Evolutionary conservation across 1,140 invertebrate genomes (phyloP), one percentile per base, ranked within the genome.

Genomic region (Diorhabda elongata): DNA sequence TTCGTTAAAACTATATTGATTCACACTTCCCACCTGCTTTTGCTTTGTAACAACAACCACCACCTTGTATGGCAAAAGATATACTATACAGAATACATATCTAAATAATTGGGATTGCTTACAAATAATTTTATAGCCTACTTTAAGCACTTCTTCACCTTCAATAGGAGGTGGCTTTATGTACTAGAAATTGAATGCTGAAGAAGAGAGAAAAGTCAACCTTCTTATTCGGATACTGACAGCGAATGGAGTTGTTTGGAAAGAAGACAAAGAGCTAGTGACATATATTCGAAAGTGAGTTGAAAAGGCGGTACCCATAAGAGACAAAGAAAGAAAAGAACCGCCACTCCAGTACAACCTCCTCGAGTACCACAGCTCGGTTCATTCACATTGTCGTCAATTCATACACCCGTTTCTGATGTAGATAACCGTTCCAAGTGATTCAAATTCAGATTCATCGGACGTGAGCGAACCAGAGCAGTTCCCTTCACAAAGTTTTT

Each of bases 231-330:
- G 44, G 92, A 95, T 79, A 93, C 92, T 26, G 93, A 95, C 79
- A 95, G 92, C 73, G 94, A 95, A 66, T 91, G 90, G 81, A 93
- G 91, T 76, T 93, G 92, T 58, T 81, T 90, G 59, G 92, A 94
- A 78, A 83, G 91, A 68, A 84, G 90, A 56, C 83, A 84, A 71
- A 81, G 86, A 75, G 87, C 87, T 71, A 87, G 87, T 56, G 90
- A 90, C 70, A 84, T 86, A 4, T 84, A 88, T 70, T 82, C 83
- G 11, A 89, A 90, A 79, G 85, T 86, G 42, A 90, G 86, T 74
- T 87, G 89, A 71, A 93, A 91, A 77, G 85, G 88, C 7, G 87
- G 87, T 42, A 87, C 90, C n/a, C 91, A 92, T 79, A 93, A 93
- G 79, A 87, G 92, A 74, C 88, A 88, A 68, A 86, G 91, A 62